Base-by-base conservation (phyloP, 2,888 invertebrate genomes). In the Stramonita haemastoma region DNA sequence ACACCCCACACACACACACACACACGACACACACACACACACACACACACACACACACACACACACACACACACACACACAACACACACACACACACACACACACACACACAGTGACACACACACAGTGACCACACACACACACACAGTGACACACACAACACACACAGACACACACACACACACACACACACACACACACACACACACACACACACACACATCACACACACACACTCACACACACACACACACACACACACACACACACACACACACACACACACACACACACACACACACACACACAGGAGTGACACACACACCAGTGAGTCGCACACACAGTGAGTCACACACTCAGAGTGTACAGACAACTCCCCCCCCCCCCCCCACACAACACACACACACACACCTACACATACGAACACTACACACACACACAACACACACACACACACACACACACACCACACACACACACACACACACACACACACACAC, bases 371-470 rank as follows among this genome's bases (percentile, higher is more conserved):
- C 66, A 66, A 66, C 66, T 66, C n/a, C n/a, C n/a, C n/a, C n/a
- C n/a, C n/a, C n/a, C n/a, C n/a, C n/a, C n/a, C n/a, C n/a, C n/a
- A n/a, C n/a, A 73, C 73, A 73, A 73, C 29, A 73, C 73, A 73
- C 73, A 73, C 73, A 73, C 11, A n/a, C 73, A 73, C 73, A 73
- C 73, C 0, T n/a, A n/a, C 11, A n/a, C n/a, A 73, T n/a, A 4
- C 1, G 1, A 0, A 70, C 70, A 70, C 70, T n/a, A 73, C n/a
- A 73, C n/a, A 1, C n/a, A n/a, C 73, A 73, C n/a, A n/a, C 73
- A 73, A 73, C 73, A 73, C 73, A 73, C 73, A 73, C n/a, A 73
- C n/a, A 1, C n/a, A n/a, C 73, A 73, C n/a, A n/a, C 73, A 73
- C 73, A 73, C 73, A 73, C 73, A 73, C 26, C 5, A 22, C 4